Percentiles rank a stretch among this genome's conserved stretches.
phyloP scores from a whole-genome alignment of 2,888 invertebrate genomes.

The Torymus aiolomorphi region DNA sequence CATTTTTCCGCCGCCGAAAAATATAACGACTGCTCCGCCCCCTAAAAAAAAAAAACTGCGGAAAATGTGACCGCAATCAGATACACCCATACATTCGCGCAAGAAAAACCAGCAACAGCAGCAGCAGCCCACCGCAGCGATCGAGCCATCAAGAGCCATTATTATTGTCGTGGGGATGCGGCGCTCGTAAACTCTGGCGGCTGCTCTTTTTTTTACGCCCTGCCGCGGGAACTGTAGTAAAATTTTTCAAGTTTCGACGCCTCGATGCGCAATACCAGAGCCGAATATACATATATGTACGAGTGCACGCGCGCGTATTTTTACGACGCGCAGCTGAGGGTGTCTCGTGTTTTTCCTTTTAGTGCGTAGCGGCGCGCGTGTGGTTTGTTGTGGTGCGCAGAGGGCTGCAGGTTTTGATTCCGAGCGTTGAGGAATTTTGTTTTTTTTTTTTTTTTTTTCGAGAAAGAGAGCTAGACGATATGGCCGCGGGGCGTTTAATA shows the following conservation, averaged over 20 bases:
- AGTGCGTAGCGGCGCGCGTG: background rate
- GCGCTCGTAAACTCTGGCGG: conserved; percentile 13
- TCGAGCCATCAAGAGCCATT: conserved; percentile 18
- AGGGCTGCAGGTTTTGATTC: conserved; percentile 4
- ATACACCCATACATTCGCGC: too few species aligned
- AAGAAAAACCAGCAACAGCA: too few species aligned
- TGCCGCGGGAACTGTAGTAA: conserved; percentile 19
- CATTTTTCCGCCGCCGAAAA: too few species aligned
- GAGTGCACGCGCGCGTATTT: background rate
- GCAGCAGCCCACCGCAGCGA: background rate
- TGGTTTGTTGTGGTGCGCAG: background rate
- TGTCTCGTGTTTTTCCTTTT: background rate
- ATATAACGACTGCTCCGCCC: too few species aligned
- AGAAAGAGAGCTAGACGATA: too few species aligned
- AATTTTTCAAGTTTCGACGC: conserved; percentile 38
- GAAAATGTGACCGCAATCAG: too few species aligned
- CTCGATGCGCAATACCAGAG: background rate
- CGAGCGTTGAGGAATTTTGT: background rate
- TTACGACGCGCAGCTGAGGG: too few species aligned
- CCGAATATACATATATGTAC: too few species aligned
- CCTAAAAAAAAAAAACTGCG: too few species aligned
- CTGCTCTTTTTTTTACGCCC: conserved; percentile 9
- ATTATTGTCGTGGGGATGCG: conserved; percentile 21
- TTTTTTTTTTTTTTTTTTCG: too few species aligned
- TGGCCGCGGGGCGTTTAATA: too few species aligned